A percentile compares a stretch with the other conserved stretches of the same genome.
Conservation (phyloP, 2,797 vertebrate species). For the Falco novaeseelandiae region DNA sequence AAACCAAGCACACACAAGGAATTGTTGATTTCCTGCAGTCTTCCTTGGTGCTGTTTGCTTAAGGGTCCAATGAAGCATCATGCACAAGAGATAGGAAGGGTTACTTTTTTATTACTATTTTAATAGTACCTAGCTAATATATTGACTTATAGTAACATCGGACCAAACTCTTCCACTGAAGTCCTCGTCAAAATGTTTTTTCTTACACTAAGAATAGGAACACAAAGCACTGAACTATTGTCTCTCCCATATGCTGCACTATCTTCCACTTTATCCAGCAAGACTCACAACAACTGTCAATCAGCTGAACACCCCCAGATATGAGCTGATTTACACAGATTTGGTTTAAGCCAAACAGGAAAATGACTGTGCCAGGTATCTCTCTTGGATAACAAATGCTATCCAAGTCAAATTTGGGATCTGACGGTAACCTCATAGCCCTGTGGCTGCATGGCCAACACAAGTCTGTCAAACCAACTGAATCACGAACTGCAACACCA, state of each 20-base stretch:
- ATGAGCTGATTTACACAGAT: background rate
- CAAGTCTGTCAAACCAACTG: accelerated
- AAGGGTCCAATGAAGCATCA: background rate
- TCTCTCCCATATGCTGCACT: background rate
- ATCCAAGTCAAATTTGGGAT: background rate
- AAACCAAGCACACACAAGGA: background rate
- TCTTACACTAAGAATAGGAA: background rate
- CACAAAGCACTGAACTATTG: background rate
- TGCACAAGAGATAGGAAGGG: background rate
- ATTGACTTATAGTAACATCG: background rate
- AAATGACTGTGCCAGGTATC: background rate
- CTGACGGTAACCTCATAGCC: background rate
- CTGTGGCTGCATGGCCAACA: background rate
- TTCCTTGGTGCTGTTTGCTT: background rate
- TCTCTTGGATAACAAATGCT: background rate
- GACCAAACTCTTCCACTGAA: background rate
- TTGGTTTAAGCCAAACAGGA: background rate
- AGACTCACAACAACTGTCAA: background rate
- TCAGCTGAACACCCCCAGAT: background rate
- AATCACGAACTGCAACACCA: background rate
- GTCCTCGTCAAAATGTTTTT: background rate
- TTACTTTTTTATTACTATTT: background rate
- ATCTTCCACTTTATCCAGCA: background rate
- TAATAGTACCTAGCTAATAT: background rate
- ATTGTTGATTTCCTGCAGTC: background rate